These are phyloP conservation scores for Novumbra hubbsi DNA, from an alignment of 2,797 vertebrate genomes.

Conservation along the genomic window DNA sequence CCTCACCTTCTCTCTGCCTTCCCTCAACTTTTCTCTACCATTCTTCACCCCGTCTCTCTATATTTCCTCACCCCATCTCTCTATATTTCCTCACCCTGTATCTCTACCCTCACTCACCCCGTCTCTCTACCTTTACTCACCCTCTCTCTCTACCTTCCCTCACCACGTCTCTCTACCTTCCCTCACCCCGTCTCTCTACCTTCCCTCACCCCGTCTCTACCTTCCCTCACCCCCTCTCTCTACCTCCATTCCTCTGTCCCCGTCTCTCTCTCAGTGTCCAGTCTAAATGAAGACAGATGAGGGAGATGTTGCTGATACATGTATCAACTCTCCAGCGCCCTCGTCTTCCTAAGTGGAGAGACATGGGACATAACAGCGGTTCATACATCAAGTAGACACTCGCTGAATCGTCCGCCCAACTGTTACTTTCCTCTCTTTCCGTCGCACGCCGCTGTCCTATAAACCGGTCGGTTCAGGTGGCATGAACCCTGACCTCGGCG, in stretches of 20 bases:
- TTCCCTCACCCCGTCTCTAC: conserved; percentile 14
- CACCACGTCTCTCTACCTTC: no score
- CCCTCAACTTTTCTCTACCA: neutral
- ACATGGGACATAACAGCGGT: conserved; percentile 51
- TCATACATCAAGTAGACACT: conserved; percentile 70
- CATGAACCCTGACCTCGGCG: neutral
- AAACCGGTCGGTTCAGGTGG: neutral
- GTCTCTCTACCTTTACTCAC: no score
- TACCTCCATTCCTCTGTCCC: conserved; percentile 16
- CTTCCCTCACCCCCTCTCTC: neutral
- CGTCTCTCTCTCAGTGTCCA: conserved; percentile 22
- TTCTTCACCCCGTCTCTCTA: neutral
- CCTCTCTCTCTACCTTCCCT: no score
- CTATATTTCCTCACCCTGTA: no score
- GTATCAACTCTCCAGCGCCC: conserved; percentile 66
- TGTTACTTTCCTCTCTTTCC: neutral
- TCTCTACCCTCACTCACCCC: no score
- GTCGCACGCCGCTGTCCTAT: neutral
- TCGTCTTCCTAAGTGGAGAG: conserved; percentile 57
- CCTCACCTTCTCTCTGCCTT: conserved; percentile 12
- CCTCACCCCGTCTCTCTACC: no score
- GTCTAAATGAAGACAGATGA: conserved; percentile 54
- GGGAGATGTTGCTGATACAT: conserved; percentile 59
- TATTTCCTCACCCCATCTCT: conserved; percentile 31
- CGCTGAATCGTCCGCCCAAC: neutral